These are phyloP conservation scores for Eupithecia tripunctaria DNA, from an alignment of 2,888 invertebrate species.

Conservation along the genomic window DNA sequence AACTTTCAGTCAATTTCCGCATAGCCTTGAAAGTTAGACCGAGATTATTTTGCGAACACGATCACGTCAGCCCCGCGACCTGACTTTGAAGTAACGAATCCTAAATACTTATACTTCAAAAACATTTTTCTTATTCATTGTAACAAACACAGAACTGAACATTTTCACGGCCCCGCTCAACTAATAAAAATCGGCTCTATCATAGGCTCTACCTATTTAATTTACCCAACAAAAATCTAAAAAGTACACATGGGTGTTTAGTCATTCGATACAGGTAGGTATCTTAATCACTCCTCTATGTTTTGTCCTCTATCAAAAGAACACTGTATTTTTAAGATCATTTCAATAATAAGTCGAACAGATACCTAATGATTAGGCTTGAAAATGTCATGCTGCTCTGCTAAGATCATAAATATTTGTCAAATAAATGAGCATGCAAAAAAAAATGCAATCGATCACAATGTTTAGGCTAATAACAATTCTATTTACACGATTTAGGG, in stretches of 20 bases:
- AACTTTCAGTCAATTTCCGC: constrained; percentile 2
- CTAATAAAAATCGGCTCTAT: background rate
- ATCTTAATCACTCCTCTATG: background rate
- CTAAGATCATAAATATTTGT: too few species aligned
- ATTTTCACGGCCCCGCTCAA: too few species aligned
- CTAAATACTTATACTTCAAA: too few species aligned
- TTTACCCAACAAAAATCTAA: background rate
- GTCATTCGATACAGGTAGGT: background rate
- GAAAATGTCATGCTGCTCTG: too few species aligned
- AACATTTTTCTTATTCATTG: too few species aligned
- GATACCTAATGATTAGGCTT: too few species aligned
- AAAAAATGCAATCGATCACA: too few species aligned
- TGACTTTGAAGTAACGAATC: background rate
- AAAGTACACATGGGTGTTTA: too few species aligned
- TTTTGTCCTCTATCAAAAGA: background rate
- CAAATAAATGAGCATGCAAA: too few species aligned
- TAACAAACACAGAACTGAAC: too few species aligned
- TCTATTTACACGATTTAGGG: too few species aligned
- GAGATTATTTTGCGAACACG: constrained; percentile 4
- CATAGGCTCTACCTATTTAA: background rate
- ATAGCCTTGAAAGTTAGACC: constrained; percentile 4
- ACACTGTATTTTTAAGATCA: background rate
- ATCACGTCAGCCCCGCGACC: background rate
- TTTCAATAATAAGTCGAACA: background rate
- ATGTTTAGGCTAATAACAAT: too few species aligned